These are phyloP conservation scores for Globia sparganii DNA, from an alignment of 2,888 invertebrate species.

Conservation along the genomic window DNA sequence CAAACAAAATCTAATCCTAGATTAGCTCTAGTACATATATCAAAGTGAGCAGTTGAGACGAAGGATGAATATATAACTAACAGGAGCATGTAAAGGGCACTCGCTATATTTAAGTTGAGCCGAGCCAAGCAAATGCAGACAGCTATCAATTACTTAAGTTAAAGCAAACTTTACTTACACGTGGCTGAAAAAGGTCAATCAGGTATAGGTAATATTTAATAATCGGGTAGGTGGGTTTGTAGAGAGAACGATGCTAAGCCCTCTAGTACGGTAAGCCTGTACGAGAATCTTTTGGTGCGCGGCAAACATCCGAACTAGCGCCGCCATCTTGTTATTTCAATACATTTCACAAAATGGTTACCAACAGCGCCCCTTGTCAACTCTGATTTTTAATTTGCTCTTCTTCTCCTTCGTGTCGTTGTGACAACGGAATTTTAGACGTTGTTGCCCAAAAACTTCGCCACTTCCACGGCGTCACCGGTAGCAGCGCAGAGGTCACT, in stretches of 20 bases:
- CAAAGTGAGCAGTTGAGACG: conserved; percentile 53
- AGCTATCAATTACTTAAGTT: conserved; percentile 29
- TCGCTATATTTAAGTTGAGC: conserved; percentile 10
- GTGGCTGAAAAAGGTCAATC: not conserved
- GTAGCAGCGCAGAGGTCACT: too few species aligned
- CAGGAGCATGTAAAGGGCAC: conserved; percentile 17
- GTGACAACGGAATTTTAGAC: too few species aligned
- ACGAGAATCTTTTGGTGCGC: not conserved
- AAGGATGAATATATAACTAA: conserved; percentile 52
- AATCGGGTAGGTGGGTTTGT: not conserved
- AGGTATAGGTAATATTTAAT: not conserved
- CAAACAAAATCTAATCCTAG: conserved; percentile 47
- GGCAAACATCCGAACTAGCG: not conserved
- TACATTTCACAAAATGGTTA: not conserved
- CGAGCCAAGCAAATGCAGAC: conserved; percentile 16
- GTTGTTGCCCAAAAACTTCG: too few species aligned
- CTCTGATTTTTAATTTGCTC: not conserved
- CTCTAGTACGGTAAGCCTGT: not conserved
- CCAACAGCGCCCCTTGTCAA: not conserved
- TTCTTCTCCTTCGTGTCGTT: too few species aligned
- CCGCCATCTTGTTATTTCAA: not conserved
- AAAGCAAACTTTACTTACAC: conserved; percentile 2
- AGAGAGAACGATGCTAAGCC: not conserved
- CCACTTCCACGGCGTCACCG: too few species aligned
- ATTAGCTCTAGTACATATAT: conserved; percentile 48